phyloP scores from a whole-genome alignment of 2,888 invertebrate species.

The Drosophila eohydei region DNA sequence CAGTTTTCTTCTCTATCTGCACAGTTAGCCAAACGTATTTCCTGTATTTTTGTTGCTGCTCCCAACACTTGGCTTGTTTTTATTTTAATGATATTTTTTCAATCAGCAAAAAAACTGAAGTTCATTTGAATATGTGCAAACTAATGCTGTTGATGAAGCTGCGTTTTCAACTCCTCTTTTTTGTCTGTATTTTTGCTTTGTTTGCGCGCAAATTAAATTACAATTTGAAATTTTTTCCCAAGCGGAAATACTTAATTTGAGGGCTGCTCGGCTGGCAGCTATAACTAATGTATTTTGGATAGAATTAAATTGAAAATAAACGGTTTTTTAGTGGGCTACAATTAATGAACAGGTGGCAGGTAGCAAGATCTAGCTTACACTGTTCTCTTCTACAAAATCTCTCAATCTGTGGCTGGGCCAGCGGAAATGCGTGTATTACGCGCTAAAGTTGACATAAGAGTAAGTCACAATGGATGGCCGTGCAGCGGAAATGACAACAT shows the following conservation, averaged over 20 bases:
- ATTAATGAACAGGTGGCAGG: conserved; percentile 14
- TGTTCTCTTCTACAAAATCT: not conserved
- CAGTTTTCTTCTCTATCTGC: conserved; percentile 4
- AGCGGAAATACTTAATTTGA: conserved; percentile 52
- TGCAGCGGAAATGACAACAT: conserved; percentile 46
- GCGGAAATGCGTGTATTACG: conserved; percentile 57
- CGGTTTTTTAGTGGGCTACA: not conserved
- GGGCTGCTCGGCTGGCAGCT: not conserved
- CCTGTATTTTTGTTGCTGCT: conserved; percentile 60
- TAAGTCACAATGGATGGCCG: conserved; percentile 29
- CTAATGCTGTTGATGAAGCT: conserved; percentile 69
- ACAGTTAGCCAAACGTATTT: conserved; percentile 71
- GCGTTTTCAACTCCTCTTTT: conserved; percentile 13
- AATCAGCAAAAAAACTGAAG: conserved; percentile 23
- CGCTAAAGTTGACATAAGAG: conserved; percentile 30
- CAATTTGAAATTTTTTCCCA: conserved; percentile 61
- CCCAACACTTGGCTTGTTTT: conserved; percentile 70
- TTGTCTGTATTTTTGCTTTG: conserved; percentile 13
- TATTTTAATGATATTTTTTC: conserved; percentile 69
- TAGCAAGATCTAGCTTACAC: not conserved
- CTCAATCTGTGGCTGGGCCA: conserved; percentile 17
- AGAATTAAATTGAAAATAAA: conserved; percentile 2
- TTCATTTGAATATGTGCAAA: conserved; percentile 75
- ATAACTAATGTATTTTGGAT: conserved; percentile 49
- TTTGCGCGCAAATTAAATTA: conserved; percentile 57